Percentiles rank a stretch among this genome's conserved stretches.
Conservation (phyloP, 2,888 invertebrate species). For the Noctua fimbriata region DNA sequence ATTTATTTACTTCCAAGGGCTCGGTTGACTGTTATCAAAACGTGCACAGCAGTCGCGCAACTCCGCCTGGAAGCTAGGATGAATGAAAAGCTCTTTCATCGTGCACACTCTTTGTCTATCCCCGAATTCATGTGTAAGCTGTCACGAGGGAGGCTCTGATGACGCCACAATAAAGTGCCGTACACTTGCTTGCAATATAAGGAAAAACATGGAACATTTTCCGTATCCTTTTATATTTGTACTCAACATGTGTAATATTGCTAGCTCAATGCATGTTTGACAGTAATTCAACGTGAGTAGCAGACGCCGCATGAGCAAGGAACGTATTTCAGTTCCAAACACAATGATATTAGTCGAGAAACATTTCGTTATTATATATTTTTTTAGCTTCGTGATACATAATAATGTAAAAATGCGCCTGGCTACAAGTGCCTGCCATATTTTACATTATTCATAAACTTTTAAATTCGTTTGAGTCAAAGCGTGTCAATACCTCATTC, state of each 20-base stretch:
- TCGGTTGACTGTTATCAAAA: conserved; percentile 79
- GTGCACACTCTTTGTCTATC: conserved; percentile 82
- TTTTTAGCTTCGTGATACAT: conserved; percentile 28
- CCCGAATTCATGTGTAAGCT: conserved; percentile 84
- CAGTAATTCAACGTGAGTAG: conserved; percentile 43
- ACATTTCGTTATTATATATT: conserved; percentile 24
- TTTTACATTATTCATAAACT: conserved; percentile 63
- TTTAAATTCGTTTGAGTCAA: conserved; percentile 62
- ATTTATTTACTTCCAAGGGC: conserved; percentile 69
- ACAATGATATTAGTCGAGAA: conserved; percentile 25
- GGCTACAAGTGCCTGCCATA: conserved; percentile 48
- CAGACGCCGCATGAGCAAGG: conserved; percentile 14
- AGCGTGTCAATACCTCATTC: conserved; percentile 60
- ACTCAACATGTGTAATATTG: conserved; percentile 48
- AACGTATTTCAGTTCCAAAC: conserved; percentile 24
- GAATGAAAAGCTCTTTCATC: conserved; percentile 83
- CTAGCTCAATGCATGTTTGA: conserved; percentile 42
- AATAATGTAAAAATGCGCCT: conserved; percentile 40
- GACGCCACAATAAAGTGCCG: conserved; percentile 80
- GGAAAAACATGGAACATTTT: conserved; percentile 59
- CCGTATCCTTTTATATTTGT: conserved; percentile 57
- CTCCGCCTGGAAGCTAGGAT: conserved; percentile 70
- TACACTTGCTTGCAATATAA: conserved; percentile 74
- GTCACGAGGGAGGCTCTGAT: conserved; percentile 77
- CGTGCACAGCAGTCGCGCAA: conserved; percentile 73